phyloP scores from a whole-genome alignment of 1,140 invertebrate species.

The Littorina saxatilis region DNA sequence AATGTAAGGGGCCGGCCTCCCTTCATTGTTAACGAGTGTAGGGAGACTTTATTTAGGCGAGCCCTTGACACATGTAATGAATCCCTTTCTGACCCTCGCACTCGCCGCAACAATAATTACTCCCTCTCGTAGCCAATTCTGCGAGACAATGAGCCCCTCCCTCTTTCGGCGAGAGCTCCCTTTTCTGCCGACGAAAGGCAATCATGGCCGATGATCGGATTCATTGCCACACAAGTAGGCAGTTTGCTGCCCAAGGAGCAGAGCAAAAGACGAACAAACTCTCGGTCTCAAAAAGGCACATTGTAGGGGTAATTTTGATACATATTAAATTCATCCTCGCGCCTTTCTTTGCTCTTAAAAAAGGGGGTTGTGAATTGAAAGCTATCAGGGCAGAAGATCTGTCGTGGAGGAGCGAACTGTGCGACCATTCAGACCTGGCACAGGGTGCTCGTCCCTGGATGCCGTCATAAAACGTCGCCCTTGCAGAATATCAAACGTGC shows the following conservation, averaged over 20 bases:
- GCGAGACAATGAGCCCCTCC: neutral
- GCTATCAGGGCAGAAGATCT: neutral
- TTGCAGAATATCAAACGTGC: constrained; percentile 30
- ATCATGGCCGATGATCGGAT: neutral
- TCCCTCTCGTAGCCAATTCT: constrained; percentile 10
- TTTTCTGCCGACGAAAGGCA: neutral
- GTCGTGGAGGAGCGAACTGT: neutral
- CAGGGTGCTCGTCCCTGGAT: neutral
- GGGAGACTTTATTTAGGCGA: constrained; percentile 7
- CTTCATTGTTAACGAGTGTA: neutral
- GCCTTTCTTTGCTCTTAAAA: neutral
- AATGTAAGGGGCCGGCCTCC: neutral
- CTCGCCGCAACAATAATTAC: constrained; percentile 3
- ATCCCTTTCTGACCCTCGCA: constrained; percentile 1
- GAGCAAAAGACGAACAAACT: neutral
- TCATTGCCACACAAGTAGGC: constrained; percentile 3
- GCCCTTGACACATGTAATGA: constrained; percentile 17
- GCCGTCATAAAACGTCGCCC: neutral
- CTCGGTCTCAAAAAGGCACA: neutral
- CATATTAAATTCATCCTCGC: constrained; percentile 21
- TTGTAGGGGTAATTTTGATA: constrained; percentile 22
- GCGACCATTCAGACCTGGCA: neutral
- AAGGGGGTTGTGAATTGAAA: neutral
- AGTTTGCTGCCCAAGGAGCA: neutral
- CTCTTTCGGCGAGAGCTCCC: neutral